phyloP scores from a whole-genome alignment of 1,140 invertebrate species.

The Solen grandis region DNA sequence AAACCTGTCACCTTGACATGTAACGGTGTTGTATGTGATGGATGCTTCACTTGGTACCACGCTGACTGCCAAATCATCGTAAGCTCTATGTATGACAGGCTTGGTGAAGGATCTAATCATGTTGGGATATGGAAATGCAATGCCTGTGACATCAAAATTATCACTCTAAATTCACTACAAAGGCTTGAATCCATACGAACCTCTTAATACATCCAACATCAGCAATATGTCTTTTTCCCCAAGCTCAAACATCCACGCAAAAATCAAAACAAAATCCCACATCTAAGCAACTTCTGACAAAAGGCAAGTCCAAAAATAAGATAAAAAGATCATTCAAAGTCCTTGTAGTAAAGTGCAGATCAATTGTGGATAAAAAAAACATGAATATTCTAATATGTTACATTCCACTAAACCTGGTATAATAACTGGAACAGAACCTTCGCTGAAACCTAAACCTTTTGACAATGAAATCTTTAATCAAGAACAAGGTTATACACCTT shows the following conservation, averaged over 20 bases:
- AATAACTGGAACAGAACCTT: not conserved
- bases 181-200: constrained; percentile 12
- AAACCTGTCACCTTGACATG: constrained; percentile 2
- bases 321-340: not conserved
- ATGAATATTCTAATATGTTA: not conserved
- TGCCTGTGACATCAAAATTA: constrained; percentile 3
- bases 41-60: not conserved
- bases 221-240: not conserved
- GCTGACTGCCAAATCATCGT: not conserved
- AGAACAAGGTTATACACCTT: not conserved
- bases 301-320: not conserved
- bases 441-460: not conserved
- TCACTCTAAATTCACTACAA: not conserved
- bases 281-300: no score
- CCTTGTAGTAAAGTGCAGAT: no score
- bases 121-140: constrained; percentile 17
- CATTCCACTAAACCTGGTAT: not conserved
- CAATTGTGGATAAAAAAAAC: no score
- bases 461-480: not conserved
- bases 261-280: not conserved
- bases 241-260: not conserved
- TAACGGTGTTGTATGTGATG: constrained; percentile 7
- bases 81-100: constrained; percentile 8
- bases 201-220: constrained; percentile 2
- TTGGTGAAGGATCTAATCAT: not conserved